A percentile compares a stretch with the other conserved stretches of the same genome.
These are phyloP conservation scores for Odontothrips loti DNA, from an alignment of 2,888 invertebrate species.

Conservation along the genomic window DNA sequence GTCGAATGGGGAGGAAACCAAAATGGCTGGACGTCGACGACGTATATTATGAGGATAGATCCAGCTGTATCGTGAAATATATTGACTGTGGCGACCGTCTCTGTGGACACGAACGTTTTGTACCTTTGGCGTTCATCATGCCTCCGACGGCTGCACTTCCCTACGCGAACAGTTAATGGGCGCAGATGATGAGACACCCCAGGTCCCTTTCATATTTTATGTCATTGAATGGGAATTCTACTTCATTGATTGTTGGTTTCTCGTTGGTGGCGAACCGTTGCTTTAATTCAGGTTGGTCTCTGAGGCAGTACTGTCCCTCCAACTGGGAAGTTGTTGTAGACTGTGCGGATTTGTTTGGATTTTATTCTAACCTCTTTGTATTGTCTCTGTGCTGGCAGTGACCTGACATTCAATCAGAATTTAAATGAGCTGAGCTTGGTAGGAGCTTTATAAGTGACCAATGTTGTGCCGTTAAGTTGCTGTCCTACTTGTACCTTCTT, in stretches of 20 bases:
- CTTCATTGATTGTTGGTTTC: neutral
- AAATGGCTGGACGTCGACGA: slow-evolving; percentile 16
- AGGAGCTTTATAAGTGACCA: neutral
- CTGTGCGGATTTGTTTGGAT: too few species aligned
- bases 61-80: neutral
- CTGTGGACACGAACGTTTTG: neutral
- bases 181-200: neutral
- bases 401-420: neutral
- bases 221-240: slow-evolving; percentile 3
- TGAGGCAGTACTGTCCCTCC: too few species aligned
- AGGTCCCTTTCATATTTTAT: neutral
- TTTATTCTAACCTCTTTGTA: neutral
- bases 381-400: neutral
- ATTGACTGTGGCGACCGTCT: neutral
- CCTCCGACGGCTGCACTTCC: neutral
- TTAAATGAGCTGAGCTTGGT: neutral
- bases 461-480: neutral
- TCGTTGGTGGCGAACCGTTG: neutral
- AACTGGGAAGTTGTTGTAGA: too few species aligned
- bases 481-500: too few species aligned
- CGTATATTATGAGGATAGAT: slow-evolving; percentile 4
- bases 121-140: neutral
- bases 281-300: neutral
- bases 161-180: neutral
- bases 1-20: slow-evolving; percentile 25